phyloP scores from a whole-genome alignment of 2,888 invertebrate species.

The Microctonus hyperodae region DNA sequence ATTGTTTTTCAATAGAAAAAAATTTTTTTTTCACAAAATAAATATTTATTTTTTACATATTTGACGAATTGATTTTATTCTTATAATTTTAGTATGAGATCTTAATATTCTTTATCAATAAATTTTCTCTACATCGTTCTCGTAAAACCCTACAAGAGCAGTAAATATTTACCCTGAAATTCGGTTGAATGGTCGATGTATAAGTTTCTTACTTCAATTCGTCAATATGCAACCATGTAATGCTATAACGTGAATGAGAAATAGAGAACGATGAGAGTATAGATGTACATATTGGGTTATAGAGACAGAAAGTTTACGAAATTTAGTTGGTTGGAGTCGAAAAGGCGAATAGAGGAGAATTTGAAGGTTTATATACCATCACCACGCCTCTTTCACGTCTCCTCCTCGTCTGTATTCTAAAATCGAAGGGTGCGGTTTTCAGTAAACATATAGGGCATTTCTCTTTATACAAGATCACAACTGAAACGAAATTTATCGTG shows the following conservation, averaged over 20 bases:
- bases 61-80: too few species aligned
- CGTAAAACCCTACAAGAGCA: not conserved
- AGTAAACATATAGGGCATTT: slow-evolving; percentile 53
- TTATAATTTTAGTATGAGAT: too few species aligned
- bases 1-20: too few species aligned
- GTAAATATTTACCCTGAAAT: slow-evolving; percentile 39
- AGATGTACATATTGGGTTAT: not conserved
- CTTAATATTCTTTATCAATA: not conserved
- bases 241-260: not conserved
- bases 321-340: slow-evolving; percentile 31
- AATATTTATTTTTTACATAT: too few species aligned
- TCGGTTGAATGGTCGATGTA: slow-evolving; percentile 45
- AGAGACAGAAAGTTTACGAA: slow-evolving; percentile 10
- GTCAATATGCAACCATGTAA: slow-evolving; percentile 38
- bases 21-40: too few species aligned
- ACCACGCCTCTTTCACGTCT: slow-evolving; percentile 52
- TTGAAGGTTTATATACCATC: slow-evolving; percentile 34
- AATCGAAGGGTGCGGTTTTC: slow-evolving; percentile 44
- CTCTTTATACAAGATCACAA: slow-evolving; percentile 1
- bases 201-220: slow-evolving; percentile 52
- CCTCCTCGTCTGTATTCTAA: slow-evolving; percentile 11
- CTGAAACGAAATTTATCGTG: slow-evolving; percentile 2
- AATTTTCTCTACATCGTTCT: not conserved
- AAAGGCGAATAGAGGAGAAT: slow-evolving; percentile 35
- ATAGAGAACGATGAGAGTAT: not conserved